phyloP scores from a whole-genome alignment of 1,140 invertebrate genomes.

The Pentalonia nigronervosa region DNA sequence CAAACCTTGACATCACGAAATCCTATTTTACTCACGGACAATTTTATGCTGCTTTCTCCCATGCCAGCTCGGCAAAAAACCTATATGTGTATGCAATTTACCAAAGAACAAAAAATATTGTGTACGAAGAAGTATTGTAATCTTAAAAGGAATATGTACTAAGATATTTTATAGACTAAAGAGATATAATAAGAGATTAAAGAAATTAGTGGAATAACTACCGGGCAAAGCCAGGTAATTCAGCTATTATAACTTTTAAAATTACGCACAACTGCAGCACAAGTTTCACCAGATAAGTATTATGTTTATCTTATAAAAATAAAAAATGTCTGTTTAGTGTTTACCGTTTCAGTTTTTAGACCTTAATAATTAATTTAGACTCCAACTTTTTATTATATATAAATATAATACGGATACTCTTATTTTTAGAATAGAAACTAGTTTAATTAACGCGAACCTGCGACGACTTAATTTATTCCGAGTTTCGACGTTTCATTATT shows the following conservation, averaged over 20 bases:
- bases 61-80: too few relatives aligned
- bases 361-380: constrained; percentile 9
- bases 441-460: background rate
- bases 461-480: background rate
- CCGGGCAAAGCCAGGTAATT: too few relatives aligned
- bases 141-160: too few relatives aligned
- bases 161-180: too few relatives aligned
- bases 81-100: too few relatives aligned
- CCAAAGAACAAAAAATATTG: too few relatives aligned
- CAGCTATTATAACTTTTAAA: background rate
- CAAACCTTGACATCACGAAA: too few relatives aligned
- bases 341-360: background rate
- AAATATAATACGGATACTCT: background rate
- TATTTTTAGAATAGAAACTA: background rate
- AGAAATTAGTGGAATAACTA: too few relatives aligned
- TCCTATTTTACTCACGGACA: too few relatives aligned
- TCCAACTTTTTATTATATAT: background rate
- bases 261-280: background rate
- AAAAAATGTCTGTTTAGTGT: background rate
- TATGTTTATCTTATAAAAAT: background rate
- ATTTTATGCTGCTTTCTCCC: too few relatives aligned
- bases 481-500: constrained; percentile 2
- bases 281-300: background rate
- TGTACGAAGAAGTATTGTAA: too few relatives aligned
- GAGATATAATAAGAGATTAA: too few relatives aligned